phyloP scores from a whole-genome alignment of 2,797 vertebrate genomes.

The Crenichthys baileyi region DNA sequence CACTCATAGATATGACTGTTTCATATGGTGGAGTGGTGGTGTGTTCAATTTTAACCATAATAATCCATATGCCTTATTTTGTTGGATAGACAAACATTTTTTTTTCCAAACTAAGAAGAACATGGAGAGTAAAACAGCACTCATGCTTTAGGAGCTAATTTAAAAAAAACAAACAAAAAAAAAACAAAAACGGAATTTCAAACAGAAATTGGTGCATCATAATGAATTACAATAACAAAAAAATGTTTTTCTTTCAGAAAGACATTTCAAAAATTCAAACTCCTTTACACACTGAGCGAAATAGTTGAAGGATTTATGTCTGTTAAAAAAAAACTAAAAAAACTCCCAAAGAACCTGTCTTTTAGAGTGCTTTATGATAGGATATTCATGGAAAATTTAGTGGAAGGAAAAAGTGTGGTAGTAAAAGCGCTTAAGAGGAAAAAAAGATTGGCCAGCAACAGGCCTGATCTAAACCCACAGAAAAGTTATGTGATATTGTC shows the following conservation, averaged over 20 bases:
- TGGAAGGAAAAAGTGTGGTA: not conserved
- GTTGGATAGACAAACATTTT: not conserved
- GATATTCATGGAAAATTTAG: not conserved
- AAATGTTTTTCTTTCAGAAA: not conserved
- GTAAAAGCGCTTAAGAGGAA: not conserved
- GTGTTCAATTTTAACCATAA: conserved; percentile 31
- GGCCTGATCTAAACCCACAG: not conserved
- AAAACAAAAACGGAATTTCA: not conserved
- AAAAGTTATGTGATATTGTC: not conserved
- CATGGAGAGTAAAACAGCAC: not conserved
- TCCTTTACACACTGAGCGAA: not conserved
- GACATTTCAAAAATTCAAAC: not conserved
- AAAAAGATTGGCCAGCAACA: not conserved
- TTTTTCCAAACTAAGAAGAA: conserved; percentile 20
- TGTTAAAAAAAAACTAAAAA: no score
- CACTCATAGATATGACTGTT: conserved; percentile 46
- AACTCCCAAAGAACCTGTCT: no score
- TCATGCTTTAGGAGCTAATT: not conserved
- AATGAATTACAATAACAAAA: no score
- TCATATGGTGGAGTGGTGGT: conserved; percentile 19
- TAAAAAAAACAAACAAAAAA: not conserved
- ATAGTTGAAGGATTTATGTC: not conserved
- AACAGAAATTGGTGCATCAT: no score
- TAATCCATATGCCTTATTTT: not conserved
- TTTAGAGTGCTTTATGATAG: not conserved